Evolutionary conservation across 2,797 vertebrate genomes (phyloP).

Genomic region (Trichosurus vulpecula): DNA sequence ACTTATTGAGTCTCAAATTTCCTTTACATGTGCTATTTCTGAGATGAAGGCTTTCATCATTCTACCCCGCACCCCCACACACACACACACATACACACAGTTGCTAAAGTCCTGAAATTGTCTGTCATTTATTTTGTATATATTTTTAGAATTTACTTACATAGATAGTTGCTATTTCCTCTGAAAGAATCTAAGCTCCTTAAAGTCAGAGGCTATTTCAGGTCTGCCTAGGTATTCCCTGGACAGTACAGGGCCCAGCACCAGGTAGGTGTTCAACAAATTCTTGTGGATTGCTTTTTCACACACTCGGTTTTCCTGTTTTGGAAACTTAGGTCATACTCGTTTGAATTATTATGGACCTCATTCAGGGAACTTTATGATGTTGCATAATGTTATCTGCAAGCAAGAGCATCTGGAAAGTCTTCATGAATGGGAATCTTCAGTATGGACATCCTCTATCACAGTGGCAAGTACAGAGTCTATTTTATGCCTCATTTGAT

Average conservation of each 20-base stretch:
- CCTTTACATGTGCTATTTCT: background rate
- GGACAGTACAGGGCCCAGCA: background rate
- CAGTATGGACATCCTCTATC: background rate
- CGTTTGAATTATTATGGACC: background rate
- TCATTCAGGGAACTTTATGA: background rate
- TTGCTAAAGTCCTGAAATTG: background rate
- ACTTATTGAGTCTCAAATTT: background rate
- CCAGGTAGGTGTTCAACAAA: background rate
- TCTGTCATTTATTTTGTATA: background rate
- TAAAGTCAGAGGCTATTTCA: background rate
- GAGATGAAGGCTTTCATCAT: background rate
- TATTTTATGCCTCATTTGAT: background rate
- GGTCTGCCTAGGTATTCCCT: background rate
- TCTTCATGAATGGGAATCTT: background rate
- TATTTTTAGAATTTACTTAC: background rate
- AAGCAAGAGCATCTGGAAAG: background rate
- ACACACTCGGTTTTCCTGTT: background rate
- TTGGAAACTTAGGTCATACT: background rate
- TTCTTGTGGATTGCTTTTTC: background rate
- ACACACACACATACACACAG: background rate
- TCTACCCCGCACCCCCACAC: rapidly evolving
- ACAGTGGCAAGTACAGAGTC: background rate
- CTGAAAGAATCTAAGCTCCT: background rate
- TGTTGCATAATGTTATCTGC: background rate
- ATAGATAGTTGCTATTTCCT: background rate